Evolutionary conservation across 2,113 vertebrate species (phyloP), one percentile per base, ranked within the genome.

Genomic region (Myiopsitta monachus): DNA sequence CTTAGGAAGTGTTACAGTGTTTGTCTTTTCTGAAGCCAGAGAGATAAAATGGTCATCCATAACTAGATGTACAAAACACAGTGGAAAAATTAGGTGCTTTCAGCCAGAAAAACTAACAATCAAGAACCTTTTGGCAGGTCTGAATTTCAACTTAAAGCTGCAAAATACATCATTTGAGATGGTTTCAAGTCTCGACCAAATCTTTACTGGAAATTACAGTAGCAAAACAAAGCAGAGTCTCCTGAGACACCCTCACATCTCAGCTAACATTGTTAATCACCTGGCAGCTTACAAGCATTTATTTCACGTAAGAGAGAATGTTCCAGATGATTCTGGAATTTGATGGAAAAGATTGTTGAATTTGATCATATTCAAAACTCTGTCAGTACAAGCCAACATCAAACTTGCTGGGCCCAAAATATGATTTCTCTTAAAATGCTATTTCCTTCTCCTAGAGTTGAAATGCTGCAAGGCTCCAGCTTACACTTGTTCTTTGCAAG

Each of bases 201-300:
- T 81, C 85, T 97, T 96, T 96, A 97, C 96, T 97, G 96, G 96
- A 96, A 97, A 97, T 95, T 95, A 95, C 96, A 96, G 96, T 97
- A 97, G 95, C 96, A 95, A 97, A 97, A 96, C 95, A 96, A 93
- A 93, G 92, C 84, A 52, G 83, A 73, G 79, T 92, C 97, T 93
- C 96, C 75, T 18, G 95, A 92, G 96, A 86, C 73, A 64, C 30
- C 18, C 89, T 90, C 84, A 89, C 87, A 95, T 96, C 79, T 87
- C 88, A 88, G 94, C 82, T 95, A 93, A 97, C 88, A 59, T 31
- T 68, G 90, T 96, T 96, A 97, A 96, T 96, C 94, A 96, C 90
- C 96, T 96, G 96, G 97, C 95, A 96, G 84, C 89, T 89, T 61
- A 68, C 62, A 57, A 81, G 43, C 63, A 54, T 84, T 85, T 69